Evolutionary conservation across 2,888 invertebrate species (phyloP), one percentile per base, ranked within the genome.

Genomic region (Acanthococcus lagerstroemiae): DNA sequence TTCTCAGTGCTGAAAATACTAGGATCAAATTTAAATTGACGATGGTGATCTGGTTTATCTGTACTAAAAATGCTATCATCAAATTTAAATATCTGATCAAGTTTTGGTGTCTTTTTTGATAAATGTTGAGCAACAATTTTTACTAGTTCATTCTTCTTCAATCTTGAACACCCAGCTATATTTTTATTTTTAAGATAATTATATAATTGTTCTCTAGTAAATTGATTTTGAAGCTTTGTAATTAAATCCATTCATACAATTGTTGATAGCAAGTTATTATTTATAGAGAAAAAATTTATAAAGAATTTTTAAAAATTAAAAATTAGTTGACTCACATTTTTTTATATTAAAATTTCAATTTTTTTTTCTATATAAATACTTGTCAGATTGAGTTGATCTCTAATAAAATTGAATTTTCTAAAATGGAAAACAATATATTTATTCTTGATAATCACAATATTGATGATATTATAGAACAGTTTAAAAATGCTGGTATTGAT

Each of bases 61-160:
- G 3, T 57, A 57, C 37, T 57, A 44, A 57, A 57, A 57, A 57
- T 57, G 21, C 44, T 44, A 57, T 57, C 57, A 21, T 30, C 55
- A 55, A 55, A 55, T n/a, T 55, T 55, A 27, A 55, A 55, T 44
- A 44, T 19, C 9, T n/a, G n/a, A n/a, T n/a, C n/a, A n/a, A 25
- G 24, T 25, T 26, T 27, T 55, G 17, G 15, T 44, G 17, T 21
- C 7, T 57, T 57, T 57, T 57, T 57, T 12, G 21, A 22, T 9
- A 57, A 21, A 17, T 57, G 19, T 30, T 37, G 27, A n/a, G 55
- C 55, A 25, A 55, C 55, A 26, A 27, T n/a, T 55, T 55, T 55
- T 25, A 25, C 55, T 55, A 55, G 27, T 27, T 55, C 55, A 25
- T 55, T 27, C 27, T 55, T 55, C 55, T 55, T 26, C 30, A 55